Percentiles rank a stretch among this genome's conserved stretches.
Conservation (phyloP, 2,888 invertebrate genomes). For the Hemithea aestivaria region DNA sequence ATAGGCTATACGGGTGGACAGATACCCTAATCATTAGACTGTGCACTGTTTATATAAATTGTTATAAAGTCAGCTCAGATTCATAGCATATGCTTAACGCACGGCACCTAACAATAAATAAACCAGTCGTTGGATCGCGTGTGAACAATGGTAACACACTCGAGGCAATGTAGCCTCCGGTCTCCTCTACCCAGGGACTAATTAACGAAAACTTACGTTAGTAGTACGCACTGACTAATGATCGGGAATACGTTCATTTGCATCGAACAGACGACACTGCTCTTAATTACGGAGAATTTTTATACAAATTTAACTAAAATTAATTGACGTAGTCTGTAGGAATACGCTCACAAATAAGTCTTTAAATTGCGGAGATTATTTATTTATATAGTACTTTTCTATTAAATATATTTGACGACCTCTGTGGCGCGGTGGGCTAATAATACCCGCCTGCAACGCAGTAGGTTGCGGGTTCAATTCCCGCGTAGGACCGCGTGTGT, state of each 20-base stretch:
- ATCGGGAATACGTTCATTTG: conserved; percentile 75
- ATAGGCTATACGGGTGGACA: too few relatives aligned
- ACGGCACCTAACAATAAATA: conserved; percentile 2
- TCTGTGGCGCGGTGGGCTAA: too few relatives aligned
- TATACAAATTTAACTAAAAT: conserved; percentile 71
- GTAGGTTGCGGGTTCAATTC: too few relatives aligned
- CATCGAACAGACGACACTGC: conserved; percentile 68
- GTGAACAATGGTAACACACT: conserved; percentile 53
- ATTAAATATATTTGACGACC: too few relatives aligned
- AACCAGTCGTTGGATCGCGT: conserved; percentile 35
- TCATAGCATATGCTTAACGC: too few relatives aligned
- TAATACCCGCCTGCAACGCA: too few relatives aligned
- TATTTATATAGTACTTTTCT: too few relatives aligned
- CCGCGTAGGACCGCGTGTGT: too few relatives aligned
- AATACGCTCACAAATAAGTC: conserved; percentile 12
- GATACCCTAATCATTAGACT: too few relatives aligned
- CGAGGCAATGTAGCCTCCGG: conserved; percentile 48
- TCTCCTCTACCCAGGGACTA: conserved; percentile 61
- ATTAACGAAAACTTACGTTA: conserved; percentile 74
- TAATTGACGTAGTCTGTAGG: conserved; percentile 38
- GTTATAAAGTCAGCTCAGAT: too few relatives aligned
- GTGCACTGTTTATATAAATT: too few relatives aligned
- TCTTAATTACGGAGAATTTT: conserved; percentile 68
- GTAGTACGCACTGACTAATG: conserved; percentile 72
- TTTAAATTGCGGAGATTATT: too few relatives aligned